Evolutionary conservation across 2,113 vertebrate species (phyloP).

Genomic region (Panurus biarmicus): DNA sequence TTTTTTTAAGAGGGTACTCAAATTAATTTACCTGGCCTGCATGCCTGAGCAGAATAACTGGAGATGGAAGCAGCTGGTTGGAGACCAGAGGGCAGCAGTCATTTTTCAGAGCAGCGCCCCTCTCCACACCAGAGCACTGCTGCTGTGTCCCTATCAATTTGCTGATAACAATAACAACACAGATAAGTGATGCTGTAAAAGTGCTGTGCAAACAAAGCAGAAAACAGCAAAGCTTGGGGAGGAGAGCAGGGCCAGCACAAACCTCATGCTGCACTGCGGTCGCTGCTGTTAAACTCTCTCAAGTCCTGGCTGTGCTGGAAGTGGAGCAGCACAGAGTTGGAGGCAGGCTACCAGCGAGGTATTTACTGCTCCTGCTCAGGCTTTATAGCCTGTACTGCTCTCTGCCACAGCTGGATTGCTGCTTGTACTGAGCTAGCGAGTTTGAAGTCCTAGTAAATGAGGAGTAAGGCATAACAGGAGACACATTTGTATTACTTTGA

Average conservation of each 20-base stretch:
- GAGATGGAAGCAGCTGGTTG: not conserved
- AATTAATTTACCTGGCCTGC: conserved; percentile 1
- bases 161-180: rapidly evolving
- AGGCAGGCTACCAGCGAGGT: not conserved
- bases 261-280: not conserved
- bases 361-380: not conserved
- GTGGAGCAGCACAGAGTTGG: not conserved
- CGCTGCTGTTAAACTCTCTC: not conserved
- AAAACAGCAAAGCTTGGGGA: not conserved
- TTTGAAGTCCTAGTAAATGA: not conserved
- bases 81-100: not conserved
- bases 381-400: not conserved
- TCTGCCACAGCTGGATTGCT: not conserved
- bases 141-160: not conserved
- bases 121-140: not conserved
- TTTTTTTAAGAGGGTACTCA: not conserved
- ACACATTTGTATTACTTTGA: not conserved
- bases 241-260: not conserved
- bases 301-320: not conserved
- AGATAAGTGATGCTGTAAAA: not conserved
- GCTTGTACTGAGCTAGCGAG: not conserved
- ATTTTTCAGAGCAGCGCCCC: not conserved
- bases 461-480: not conserved
- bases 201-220: not conserved
- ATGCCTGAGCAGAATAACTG: not conserved